Evolutionary conservation across 1,140 invertebrate species (phyloP), one percentile per base, ranked within the genome.

Genomic region (Drosophila arawakana): DNA sequence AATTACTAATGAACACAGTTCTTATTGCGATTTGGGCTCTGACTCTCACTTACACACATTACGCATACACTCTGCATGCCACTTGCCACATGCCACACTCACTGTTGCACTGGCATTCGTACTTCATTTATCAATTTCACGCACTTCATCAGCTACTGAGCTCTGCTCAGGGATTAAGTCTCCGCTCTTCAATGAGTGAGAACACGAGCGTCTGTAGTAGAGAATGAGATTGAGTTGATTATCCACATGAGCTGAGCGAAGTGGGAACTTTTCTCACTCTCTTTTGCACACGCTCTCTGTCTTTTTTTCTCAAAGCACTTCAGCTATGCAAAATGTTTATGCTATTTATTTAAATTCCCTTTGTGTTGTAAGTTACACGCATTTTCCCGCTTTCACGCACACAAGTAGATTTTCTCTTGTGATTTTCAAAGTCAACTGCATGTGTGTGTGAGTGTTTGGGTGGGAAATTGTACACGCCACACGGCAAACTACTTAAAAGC

Each of bases 321-420:
- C 13, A 21, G 73, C 65, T 57, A 57, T 75, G 72, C 67, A 68
- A 77, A 77, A 82, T 83, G 70, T 61, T 88, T 73, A 49, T 73
- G 84, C 74, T 81, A 88, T 88, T 88, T 88, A 88, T 88, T 88
- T 83, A 89, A 89, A 88, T 83, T 86, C 73, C 50, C 62, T 70
- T 66, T 74, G 43, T 66, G 34, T 34, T 46, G 43, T 41, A 46
- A 46, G 30, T 50, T 13, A 15, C 44, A 62, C 44, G 7, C 41
- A 41, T 11, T 10, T 34, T 6, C 70, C 30, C 72, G 49, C 72
- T 25, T 37, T 15, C 57, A 9, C 46, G 47, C 41, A 69, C 49
- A 21, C 58, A 58, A 80, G 65, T 58, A 80, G 58, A 71, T 72
- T 77, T 80, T 77, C 73, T 73, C 78, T 80, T 78, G 73, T 83